Base-by-base conservation (phyloP, 2,797 vertebrate species). In the Helarctos malayanus region DNA sequence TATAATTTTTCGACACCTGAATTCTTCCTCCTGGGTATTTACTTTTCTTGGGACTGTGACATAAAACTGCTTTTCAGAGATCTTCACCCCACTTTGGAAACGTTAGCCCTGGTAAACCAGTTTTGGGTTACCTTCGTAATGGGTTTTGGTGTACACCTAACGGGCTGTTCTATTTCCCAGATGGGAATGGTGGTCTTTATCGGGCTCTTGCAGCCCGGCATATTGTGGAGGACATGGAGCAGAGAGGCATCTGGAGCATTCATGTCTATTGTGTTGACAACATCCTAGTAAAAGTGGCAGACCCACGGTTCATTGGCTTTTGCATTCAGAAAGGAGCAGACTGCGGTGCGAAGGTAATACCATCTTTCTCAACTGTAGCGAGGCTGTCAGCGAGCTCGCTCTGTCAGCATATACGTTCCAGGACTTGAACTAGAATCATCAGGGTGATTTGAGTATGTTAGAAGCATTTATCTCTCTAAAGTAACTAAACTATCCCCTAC, bases 201-300 rank as follows among this genome's bases (percentile, higher is more conserved):
- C 98, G 99, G 98, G 99, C 99, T 2, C 98, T 99, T 78, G 99
- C 99, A 19, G 98, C 97, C 0, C 99, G 99, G 21, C 98, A 98
- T 49, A 99, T 99, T 19, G 78, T 99, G 96, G 99, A 99, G 0
- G 99, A 99, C 98, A 99, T 99, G 99, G 99, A 99, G 94, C 98
- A 4, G 9, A 99, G 99, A 80, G 99, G 99, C 0, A 98, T 99
- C 81, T 98, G 98, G 49, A 99, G 98, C 52, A 98, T 99, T 94
- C 99, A 99, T 0, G 99, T 99, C 83, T 99, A 99, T 87, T 99
- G 99, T 0, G 99, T 99, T 23, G 99, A 99, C 98, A 99, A 99
- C 98, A 99, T 99, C 97, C 98, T 99, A 97, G 99, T 99, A 92
- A 99, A 99, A 98, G 99, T 99, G 96, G 99, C 99, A 0, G 99